Evolutionary conservation across 2,113 vertebrate species (phyloP), one percentile per base, ranked within the genome.

Genomic region (Elephas maximus): DNA sequence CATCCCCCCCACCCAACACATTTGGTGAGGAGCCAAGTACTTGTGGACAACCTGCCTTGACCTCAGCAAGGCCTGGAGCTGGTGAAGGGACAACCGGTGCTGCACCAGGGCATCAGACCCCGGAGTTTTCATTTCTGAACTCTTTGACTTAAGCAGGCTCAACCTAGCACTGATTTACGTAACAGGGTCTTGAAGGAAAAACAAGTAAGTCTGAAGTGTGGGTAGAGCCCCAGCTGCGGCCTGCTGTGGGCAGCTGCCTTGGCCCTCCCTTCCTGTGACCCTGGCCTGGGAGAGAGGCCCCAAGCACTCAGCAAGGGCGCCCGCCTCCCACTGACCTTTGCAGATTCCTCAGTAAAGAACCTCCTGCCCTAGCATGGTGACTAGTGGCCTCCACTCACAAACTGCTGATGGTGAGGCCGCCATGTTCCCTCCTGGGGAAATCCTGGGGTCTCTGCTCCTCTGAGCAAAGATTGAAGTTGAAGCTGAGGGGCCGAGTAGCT

Each of bases 281-380:
- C 65, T 24, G 76, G 45, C 24, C 45, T 79, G 6, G 26, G 20
- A 30, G 28, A 28, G 26, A 79, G 45, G 48, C 77, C 41, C 26
- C 44, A 30, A 45, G 26, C 26, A 30, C 65, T 51, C 48, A 73
- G 85, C 23, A 30, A 24, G 5, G 65, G 57, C 73, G 51, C 44
- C 69, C 2, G 7, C 87, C 79, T 83, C 82, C 83, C 79, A 20
- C 90, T 37, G 80, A 91, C 92, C 77, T 88, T 74, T 67, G 78
- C 62, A 53, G 65, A 89, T 44, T 62, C 81, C 88, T 41, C 60
- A 8, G 8, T 17, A 10, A 21, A 77, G 94, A 44, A 14, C 51
- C 67, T 48, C 37, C 20, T 51, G 23, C 60, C 87, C 45, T 37
- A n/a, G 63, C 28, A 4, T 5, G 28, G 44, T 57, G 6, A 15